A percentile compares a stretch with the other conserved stretches of the same genome.
These are phyloP conservation scores for Poeciliopsis gracilis DNA, from an alignment of 2,797 vertebrate genomes.

Conservation along the genomic window DNA sequence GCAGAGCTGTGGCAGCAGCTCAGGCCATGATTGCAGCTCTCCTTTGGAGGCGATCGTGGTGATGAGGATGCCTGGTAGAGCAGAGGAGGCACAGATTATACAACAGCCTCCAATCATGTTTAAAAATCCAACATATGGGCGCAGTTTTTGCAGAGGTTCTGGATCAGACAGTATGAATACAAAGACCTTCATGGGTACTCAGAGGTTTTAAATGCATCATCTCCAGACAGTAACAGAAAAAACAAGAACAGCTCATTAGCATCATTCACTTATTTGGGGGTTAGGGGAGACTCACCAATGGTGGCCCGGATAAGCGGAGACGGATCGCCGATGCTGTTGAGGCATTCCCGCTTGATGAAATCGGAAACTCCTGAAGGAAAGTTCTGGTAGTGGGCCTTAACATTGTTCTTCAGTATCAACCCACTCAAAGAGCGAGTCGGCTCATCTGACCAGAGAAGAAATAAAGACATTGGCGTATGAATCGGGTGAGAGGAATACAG, in stretches of 20 bases:
- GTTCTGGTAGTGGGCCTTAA: conserved; percentile 95
- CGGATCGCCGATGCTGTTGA: conserved; percentile 92
- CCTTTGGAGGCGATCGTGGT: conserved; percentile 96
- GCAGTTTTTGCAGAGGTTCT: conserved; percentile 17
- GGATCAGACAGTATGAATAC: conserved; percentile 82
- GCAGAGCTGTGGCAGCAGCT: conserved; percentile 93
- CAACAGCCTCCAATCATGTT: neutral
- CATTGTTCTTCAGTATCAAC: conserved; percentile 95
- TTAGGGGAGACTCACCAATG: conserved; percentile 83
- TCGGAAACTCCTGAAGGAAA: conserved; percentile 89
- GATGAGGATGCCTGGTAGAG: conserved; percentile 88
- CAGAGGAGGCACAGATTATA: neutral
- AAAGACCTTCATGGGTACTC: conserved; percentile 71
- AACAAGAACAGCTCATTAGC: neutral
- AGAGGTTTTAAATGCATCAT: conserved; percentile 65
- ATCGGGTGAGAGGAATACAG: neutral
- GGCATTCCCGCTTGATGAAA: conserved; percentile 96
- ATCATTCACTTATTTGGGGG: neutral
- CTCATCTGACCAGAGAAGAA: conserved; percentile 79
- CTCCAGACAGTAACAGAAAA: conserved; percentile 43
- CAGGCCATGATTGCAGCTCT: conserved; percentile 94
- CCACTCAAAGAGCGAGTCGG: conserved; percentile 93
- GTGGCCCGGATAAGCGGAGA: conserved; percentile 95
- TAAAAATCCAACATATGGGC: rapidly evolving
- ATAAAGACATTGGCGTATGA: neutral